Percentiles rank a stretch among this genome's conserved stretches.
phyloP scores from a whole-genome alignment of 92 coral and sea anemone species.

The Desmophyllum pertusum region DNA sequence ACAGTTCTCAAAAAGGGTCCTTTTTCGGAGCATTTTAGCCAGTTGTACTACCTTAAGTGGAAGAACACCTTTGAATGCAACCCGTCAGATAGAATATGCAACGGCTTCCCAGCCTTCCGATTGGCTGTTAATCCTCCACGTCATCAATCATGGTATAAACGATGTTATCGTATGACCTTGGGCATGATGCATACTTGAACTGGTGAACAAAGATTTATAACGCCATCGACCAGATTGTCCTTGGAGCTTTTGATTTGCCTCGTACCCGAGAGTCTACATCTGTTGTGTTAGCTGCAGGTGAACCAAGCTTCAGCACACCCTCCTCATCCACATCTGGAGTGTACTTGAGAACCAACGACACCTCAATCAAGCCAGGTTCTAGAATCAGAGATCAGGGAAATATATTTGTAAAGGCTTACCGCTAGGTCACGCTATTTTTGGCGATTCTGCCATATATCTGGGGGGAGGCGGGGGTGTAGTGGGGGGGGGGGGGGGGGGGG shows the following conservation, averaged over 20 bases:
- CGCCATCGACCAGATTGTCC: constrained; percentile 81
- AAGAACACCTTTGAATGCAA: no score
- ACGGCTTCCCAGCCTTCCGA: not conserved
- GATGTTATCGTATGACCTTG: constrained; percentile 41
- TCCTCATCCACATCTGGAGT: constrained; percentile 86
- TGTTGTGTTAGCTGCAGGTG: constrained; percentile 28
- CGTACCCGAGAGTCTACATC: constrained; percentile 41
- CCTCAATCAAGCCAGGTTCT: constrained; percentile 91
- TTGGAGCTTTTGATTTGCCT: constrained; percentile 82
- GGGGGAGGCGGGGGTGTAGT: no score
- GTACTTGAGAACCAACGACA: constrained; percentile 85
- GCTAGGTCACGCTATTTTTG: not conserved
- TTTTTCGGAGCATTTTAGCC: no score
- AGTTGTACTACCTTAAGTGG: no score
- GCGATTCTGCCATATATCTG: not conserved
- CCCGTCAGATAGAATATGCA: no score
- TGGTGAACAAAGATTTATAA: constrained; percentile 85
- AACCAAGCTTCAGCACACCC: constrained; percentile 57
- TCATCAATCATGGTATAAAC: not conserved
- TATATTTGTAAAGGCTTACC: no score
- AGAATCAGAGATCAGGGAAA: constrained; percentile 3
- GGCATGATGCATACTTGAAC: constrained; percentile 92
- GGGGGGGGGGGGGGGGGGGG: not conserved
- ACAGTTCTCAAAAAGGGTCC: no score
- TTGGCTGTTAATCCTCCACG: not conserved